Evolutionary conservation across 2,888 invertebrate species (phyloP).

Genomic region (Ecdyonurus torrentis): DNA sequence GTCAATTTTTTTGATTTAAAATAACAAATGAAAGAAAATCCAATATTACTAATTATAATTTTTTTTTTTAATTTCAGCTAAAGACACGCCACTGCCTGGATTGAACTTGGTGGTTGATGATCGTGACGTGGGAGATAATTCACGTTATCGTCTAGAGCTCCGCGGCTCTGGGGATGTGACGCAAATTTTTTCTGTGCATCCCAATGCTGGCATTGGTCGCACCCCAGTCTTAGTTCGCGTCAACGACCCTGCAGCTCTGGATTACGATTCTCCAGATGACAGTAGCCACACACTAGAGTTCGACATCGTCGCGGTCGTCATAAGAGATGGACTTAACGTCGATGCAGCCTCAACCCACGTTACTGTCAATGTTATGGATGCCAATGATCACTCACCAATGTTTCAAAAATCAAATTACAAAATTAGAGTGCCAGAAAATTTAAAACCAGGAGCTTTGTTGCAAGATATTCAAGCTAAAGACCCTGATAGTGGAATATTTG

Average conservation of each 20-base stretch:
- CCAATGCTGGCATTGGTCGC: conserved; percentile 46
- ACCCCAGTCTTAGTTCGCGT: conserved; percentile 59
- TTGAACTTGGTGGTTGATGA: conserved; percentile 57
- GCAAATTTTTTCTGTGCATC: conserved; percentile 40
- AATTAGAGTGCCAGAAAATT: conserved; percentile 48
- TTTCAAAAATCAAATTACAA: conserved; percentile 46
- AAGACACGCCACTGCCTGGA: conserved; percentile 31
- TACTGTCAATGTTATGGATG: conserved; percentile 48
- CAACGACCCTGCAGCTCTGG: conserved; percentile 42
- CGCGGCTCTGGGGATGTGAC: conserved; percentile 36
- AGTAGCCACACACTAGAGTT: conserved; percentile 43
- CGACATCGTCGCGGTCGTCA: conserved; percentile 43
- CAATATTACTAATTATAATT: neutral
- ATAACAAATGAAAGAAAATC: neutral
- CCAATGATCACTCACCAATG: conserved; percentile 62
- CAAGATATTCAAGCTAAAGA: conserved; percentile 51
- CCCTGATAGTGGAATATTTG: conserved; percentile 52
- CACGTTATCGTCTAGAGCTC: conserved; percentile 45
- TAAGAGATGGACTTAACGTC: conserved; percentile 20
- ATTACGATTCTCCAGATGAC: conserved; percentile 49
- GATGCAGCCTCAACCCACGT: conserved; percentile 21
- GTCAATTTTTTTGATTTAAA: neutral
- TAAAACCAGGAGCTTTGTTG: conserved; percentile 40
- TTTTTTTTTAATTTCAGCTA: conserved; percentile 14
- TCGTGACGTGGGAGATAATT: conserved; percentile 54